Percentiles rank a stretch among this genome's conserved stretches.
phyloP scores from a whole-genome alignment of 2,888 invertebrate species.

The Atrina japonica region DNA sequence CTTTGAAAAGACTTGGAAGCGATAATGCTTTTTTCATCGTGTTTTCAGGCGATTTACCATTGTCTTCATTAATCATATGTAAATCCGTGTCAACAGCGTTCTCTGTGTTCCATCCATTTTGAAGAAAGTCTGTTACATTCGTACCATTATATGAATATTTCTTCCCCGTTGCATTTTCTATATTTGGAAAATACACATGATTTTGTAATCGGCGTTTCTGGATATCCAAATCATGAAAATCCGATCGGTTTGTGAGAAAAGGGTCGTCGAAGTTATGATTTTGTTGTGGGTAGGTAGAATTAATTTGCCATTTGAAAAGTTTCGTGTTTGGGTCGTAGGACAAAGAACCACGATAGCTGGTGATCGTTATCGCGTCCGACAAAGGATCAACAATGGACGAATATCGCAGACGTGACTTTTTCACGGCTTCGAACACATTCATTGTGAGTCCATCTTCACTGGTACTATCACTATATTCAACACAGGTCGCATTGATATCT shows the following conservation, averaged over 20 bases:
- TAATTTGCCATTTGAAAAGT: constrained; percentile 37
- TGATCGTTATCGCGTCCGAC: constrained; percentile 31
- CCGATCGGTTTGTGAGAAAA: no score
- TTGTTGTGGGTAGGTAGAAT: constrained; percentile 26
- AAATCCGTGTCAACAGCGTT: no score
- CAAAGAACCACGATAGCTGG: constrained; percentile 33
- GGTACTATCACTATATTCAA: constrained; percentile 23
- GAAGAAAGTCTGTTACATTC: no score
- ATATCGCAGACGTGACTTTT: constrained; percentile 21
- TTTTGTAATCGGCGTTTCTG: background rate
- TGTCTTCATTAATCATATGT: no score
- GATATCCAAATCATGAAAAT: no score
- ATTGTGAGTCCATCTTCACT: constrained; percentile 15
- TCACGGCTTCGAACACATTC: constrained; percentile 14
- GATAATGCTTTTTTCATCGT: constrained; percentile 21
- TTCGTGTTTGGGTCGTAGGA: constrained; percentile 35
- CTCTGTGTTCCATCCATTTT: no score
- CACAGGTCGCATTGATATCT: constrained; percentile 30
- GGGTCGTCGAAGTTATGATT: no score
- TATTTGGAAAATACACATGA: background rate
- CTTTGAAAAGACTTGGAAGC: constrained; percentile 37
- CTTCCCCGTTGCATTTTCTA: background rate
- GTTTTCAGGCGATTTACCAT: background rate
- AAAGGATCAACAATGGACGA: constrained; percentile 12
- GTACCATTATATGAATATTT: background rate